These are phyloP conservation scores for Procavia capensis DNA, from an alignment of 2,113 vertebrate genomes.

Conservation along the genomic window DNA sequence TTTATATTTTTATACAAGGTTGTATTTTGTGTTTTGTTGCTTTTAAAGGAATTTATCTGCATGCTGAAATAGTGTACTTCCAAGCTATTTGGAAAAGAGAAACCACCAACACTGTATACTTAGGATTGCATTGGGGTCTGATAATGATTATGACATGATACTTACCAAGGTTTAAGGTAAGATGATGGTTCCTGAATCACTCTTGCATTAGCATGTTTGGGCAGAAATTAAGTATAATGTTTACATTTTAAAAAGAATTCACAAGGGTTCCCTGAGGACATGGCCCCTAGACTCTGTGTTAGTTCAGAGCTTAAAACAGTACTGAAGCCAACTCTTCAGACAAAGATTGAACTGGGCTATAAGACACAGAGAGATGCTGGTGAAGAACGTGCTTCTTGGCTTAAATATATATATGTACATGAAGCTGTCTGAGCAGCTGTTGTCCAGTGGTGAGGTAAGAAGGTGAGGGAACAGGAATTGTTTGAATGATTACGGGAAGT, in stretches of 20 bases:
- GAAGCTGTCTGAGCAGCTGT: too few relatives aligned
- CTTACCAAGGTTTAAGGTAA: neutral
- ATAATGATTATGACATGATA: slow-evolving; percentile 14
- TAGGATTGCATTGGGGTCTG: neutral
- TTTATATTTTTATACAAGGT: slow-evolving; percentile 66
- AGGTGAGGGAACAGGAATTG: too few relatives aligned
- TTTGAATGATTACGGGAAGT: too few relatives aligned
- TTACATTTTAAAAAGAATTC: neutral
- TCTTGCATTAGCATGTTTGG: neutral
- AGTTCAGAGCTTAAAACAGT: too few relatives aligned
- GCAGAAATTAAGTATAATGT: neutral
- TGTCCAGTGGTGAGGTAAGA: too few relatives aligned
- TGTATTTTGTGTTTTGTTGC: slow-evolving; percentile 72
- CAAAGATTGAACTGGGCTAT: too few relatives aligned
- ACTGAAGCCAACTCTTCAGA: too few relatives aligned
- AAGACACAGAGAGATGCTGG: too few relatives aligned
- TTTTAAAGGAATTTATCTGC: slow-evolving; percentile 57
- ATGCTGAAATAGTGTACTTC: slow-evolving; percentile 19
- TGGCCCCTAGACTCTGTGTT: too few relatives aligned
- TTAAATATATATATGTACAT: too few relatives aligned
- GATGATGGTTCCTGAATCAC: neutral
- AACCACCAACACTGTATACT: neutral
- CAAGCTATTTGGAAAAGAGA: slow-evolving; percentile 36
- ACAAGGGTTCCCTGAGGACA: too few relatives aligned
- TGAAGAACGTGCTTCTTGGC: too few relatives aligned